A percentile compares a stretch with the other conserved stretches of the same genome.
These are phyloP conservation scores for Vulpes ferrilata DNA, from an alignment of 2,113 vertebrate genomes.

Conservation along the genomic window DNA sequence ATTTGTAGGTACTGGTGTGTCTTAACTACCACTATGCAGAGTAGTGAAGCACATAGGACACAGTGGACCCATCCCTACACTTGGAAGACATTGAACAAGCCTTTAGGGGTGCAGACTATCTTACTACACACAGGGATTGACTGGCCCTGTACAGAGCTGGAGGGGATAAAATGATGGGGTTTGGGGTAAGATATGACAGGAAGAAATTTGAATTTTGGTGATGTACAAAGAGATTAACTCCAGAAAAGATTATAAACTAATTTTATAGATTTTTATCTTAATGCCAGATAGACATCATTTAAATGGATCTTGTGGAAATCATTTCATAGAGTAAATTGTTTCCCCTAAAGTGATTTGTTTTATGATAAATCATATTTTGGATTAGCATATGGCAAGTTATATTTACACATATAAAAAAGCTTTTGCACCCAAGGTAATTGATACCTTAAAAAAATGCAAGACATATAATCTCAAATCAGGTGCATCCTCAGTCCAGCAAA, in stretches of 20 bases:
- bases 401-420: not conserved
- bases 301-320: not conserved
- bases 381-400: not conserved
- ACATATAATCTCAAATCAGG: not conserved
- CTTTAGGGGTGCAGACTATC: not conserved
- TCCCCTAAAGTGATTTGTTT: not conserved
- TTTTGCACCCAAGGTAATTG: not conserved
- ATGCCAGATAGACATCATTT: not conserved
- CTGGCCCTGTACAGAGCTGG: not conserved
- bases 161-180: not conserved
- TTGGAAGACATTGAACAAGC: not conserved
- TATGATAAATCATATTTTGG: not conserved
- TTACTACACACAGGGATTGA: not conserved
- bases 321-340: not conserved
- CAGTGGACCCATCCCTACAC: not conserved
- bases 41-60: too few relatives aligned
- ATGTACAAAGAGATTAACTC: not conserved
- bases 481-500: not conserved
- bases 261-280: constrained; percentile 42
- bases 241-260: not conserved
- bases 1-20: not conserved
- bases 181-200: not conserved
- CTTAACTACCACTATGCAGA: not conserved
- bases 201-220: not conserved
- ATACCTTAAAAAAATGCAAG: not conserved